A percentile compares a stretch with the other conserved stretches of the same genome.
Conservation (phyloP, 2,113 vertebrate genomes). For the Patagioenas fasciata region DNA sequence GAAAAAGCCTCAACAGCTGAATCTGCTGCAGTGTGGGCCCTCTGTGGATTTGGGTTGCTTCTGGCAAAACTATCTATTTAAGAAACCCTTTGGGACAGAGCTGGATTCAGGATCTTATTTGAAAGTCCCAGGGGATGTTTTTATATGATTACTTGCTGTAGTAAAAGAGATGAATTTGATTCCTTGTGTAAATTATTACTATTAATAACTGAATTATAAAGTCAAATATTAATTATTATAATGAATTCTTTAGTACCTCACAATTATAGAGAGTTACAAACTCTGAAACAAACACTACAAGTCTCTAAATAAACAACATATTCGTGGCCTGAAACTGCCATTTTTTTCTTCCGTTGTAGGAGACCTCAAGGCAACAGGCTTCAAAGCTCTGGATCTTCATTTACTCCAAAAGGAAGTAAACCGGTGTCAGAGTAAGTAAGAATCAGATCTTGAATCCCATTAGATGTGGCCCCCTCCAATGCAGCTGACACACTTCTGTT, state of each 20-base stretch:
- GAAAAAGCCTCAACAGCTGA: neutral
- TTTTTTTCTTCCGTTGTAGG: neutral
- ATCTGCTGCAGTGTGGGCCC: neutral
- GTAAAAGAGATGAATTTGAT: neutral
- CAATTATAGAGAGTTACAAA: conserved; percentile 23
- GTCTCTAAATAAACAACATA: conserved; percentile 7
- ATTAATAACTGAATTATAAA: conserved; percentile 26
- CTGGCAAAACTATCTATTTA: neutral
- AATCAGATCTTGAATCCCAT: neutral
- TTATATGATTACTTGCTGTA: neutral
- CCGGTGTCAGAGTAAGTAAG: neutral
- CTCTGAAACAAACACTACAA: conserved; percentile 30
- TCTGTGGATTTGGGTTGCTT: neutral
- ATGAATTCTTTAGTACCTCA: conserved; percentile 25
- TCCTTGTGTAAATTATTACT: conserved; percentile 38
- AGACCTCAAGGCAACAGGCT: neutral
- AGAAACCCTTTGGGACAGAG: neutral
- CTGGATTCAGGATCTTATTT: neutral
- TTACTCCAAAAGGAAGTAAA: neutral
- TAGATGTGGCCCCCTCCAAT: neutral
- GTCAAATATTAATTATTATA: conserved; percentile 36
- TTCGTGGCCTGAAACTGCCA: neutral
- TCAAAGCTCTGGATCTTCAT: neutral
- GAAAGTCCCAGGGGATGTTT: neutral
- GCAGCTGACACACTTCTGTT: neutral